A percentile compares a stretch with the other conserved stretches of the same genome.
These are phyloP conservation scores for Aspiorhynchus laticeps DNA, from an alignment of 2,113 vertebrate genomes.

Conservation along the genomic window DNA sequence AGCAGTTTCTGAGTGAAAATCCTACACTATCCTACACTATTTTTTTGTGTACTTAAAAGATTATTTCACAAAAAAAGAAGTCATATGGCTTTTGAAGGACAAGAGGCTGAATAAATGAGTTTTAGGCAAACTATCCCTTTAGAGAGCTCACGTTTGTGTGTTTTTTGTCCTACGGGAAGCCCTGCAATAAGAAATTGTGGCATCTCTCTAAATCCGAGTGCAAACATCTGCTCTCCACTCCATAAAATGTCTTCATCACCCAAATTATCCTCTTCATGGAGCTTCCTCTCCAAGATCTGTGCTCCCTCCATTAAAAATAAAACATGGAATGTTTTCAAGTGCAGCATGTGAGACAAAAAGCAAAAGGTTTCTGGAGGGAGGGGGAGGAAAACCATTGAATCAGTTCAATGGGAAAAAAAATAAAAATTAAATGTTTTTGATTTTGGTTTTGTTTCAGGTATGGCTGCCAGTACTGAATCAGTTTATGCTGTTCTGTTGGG, in stretches of 20 bases:
- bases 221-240: no score
- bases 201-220: no score
- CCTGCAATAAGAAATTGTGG: not conserved
- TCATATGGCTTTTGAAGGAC: not conserved
- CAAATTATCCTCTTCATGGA: constrained; percentile 16
- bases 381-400: not conserved
- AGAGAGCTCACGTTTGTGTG: not conserved
- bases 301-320: constrained; percentile 13
- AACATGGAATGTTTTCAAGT: not conserved
- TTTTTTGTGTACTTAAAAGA: not conserved
- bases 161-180: not conserved
- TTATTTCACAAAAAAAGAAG: not conserved
- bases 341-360: not conserved
- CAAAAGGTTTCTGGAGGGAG: not conserved
- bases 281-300: constrained; percentile 1
- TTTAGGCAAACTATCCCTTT: not conserved
- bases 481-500: not conserved
- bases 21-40: no score
- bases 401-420: not conserved
- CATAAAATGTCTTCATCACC: not conserved
- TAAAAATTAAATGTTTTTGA: not conserved
- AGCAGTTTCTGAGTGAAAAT: no score
- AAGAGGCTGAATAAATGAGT: not conserved
- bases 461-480: not conserved
- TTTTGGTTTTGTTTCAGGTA: constrained; percentile 14